These are phyloP conservation scores for Catostomus latipinnis DNA, from an alignment of 2,797 vertebrate genomes.

Conservation along the genomic window DNA sequence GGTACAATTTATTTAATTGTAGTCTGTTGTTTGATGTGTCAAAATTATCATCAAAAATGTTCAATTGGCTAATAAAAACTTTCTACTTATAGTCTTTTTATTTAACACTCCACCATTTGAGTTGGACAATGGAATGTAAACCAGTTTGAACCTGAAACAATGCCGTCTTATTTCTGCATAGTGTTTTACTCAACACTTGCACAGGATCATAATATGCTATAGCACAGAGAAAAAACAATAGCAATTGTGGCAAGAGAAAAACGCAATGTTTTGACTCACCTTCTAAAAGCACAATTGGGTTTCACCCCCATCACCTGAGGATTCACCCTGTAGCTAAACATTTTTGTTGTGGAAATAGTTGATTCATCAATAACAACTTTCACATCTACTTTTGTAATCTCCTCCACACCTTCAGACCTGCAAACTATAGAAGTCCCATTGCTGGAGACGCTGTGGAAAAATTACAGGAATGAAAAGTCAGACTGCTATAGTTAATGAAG, in stretches of 20 bases:
- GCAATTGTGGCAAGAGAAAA: not conserved
- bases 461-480: conserved; percentile 10
- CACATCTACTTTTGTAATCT: conserved; percentile 75
- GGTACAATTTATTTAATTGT: no score
- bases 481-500: not conserved
- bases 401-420: conserved; percentile 71
- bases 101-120: no score
- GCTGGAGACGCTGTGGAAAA: conserved; percentile 68
- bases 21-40: no score
- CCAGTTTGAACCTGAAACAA: no score
- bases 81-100: no score
- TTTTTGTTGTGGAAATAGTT: conserved; percentile 73
- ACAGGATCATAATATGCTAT: not conserved
- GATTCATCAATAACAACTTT: conserved; percentile 85
- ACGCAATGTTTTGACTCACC: conserved; percentile 69
- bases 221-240: not conserved
- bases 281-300: conserved; percentile 86
- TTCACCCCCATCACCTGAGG: conserved; percentile 78
- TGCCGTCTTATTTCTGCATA: no score
- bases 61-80: no score
- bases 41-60: no score
- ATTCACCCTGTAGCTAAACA: conserved; percentile 87
- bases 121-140: no score
- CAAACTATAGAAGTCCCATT: conserved; percentile 75
- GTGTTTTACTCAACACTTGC: not conserved